Conservation (phyloP, 2,113 vertebrate genomes). For the Cynocephalus volans region DNA sequence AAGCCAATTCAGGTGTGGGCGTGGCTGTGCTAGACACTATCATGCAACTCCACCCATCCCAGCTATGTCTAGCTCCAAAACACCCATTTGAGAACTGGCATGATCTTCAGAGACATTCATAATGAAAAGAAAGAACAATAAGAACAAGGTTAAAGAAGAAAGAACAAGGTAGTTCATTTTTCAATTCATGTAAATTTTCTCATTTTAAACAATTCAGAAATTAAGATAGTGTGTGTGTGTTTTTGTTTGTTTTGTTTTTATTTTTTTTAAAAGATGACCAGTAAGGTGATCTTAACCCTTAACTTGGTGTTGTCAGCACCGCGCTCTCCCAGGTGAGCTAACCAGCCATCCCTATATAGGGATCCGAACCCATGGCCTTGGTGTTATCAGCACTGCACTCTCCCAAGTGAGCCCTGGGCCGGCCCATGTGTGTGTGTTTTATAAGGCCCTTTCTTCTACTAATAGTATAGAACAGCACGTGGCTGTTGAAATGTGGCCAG, state of each 20-base stretch:
- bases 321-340: too few species aligned
- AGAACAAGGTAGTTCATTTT: not conserved
- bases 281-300: too few species aligned
- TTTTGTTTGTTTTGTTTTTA: too few species aligned
- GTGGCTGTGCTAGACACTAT: not conserved
- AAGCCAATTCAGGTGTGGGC: not conserved
- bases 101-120: not conserved
- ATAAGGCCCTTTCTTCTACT: not conserved
- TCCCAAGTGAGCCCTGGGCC: not conserved
- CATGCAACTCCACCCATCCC: not conserved
- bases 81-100: not conserved
- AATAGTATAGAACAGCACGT: too few species aligned
- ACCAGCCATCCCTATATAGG: too few species aligned
- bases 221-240: too few species aligned
- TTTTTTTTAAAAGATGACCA: too few species aligned
- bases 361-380: too few species aligned
- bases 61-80: not conserved
- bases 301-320: too few species aligned
- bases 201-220: not conserved
- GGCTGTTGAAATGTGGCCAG: not conserved
- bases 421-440: not conserved
- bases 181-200: conserved; percentile 30
- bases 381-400: not conserved
- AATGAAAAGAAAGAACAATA: not conserved
- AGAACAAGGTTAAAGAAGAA: not conserved